Conservation (phyloP, 2,113 vertebrate species). For the Caretta caretta region DNA sequence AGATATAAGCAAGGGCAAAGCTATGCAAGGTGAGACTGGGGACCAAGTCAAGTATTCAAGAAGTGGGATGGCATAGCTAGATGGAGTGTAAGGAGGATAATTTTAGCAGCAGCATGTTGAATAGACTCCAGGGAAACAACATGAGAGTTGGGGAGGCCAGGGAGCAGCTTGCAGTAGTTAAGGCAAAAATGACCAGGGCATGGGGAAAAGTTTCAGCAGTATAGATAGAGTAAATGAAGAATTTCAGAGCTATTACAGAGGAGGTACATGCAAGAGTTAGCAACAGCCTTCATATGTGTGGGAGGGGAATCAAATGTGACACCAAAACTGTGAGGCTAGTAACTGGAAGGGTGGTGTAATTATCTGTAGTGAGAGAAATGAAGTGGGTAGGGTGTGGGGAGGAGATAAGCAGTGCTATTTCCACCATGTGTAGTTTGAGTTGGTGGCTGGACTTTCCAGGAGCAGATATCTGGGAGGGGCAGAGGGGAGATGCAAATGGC, state of each 20-base stretch:
- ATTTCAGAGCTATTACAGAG: conserved; percentile 7
- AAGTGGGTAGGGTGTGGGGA: conserved; percentile 66
- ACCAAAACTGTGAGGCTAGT: conserved; percentile 60
- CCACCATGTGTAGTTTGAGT: conserved; percentile 34
- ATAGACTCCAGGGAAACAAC: not conserved
- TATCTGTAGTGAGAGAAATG: conserved; percentile 67
- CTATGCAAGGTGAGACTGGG: not conserved
- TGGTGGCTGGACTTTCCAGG: not conserved
- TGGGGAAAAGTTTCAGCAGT: not conserved
- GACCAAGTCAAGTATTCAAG: not conserved
- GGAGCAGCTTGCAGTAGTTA: not conserved
- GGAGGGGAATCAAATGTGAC: conserved; percentile 55
- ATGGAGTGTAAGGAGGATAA: not conserved
- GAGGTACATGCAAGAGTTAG: not conserved
- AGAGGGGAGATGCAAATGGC: not conserved
- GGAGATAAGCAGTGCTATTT: conserved; percentile 35
- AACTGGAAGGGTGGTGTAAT: conserved; percentile 69
- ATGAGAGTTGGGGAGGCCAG: not conserved
- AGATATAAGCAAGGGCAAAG: not conserved
- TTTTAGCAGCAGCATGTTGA: not conserved
- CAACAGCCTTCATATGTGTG: conserved; percentile 36
- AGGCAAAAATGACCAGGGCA: not conserved
- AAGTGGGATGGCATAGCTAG: not conserved
- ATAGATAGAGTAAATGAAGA: not conserved
- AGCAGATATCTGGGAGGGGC: not conserved